Evolutionary conservation across 2,888 invertebrate genomes (phyloP).

Genomic region (Melinaea menophilus): DNA sequence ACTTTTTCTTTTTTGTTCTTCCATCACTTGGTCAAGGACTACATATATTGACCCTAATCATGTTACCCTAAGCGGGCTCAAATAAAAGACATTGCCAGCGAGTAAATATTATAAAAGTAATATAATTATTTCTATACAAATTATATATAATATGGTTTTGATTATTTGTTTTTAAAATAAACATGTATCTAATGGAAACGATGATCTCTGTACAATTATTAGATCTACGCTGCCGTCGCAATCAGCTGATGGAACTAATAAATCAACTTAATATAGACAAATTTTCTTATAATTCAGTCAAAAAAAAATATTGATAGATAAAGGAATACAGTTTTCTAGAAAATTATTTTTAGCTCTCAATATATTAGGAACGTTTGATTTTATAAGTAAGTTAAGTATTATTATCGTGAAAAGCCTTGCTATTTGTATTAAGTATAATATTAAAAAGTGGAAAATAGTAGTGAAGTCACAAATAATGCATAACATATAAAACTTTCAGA

Average conservation of each 20-base stretch:
- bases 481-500: too few relatives aligned
- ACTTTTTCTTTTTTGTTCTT: not conserved
- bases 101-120: not conserved
- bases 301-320: not conserved
- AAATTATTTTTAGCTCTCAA: slow-evolving; percentile 1
- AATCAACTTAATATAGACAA: not conserved
- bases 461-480: too few relatives aligned
- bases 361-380: not conserved
- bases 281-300: not conserved
- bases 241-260: not conserved
- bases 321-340: not conserved
- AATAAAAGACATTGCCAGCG: not conserved
- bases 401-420: not conserved
- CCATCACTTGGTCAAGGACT: not conserved
- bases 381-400: not conserved
- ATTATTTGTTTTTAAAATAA: not conserved
- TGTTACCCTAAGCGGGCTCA: not conserved
- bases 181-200: not conserved
- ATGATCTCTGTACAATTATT: slow-evolving; percentile 3
- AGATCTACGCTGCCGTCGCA: not conserved
- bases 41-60: not conserved
- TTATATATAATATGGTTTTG: not conserved
- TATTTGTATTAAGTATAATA: too few relatives aligned
- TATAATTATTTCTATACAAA: not conserved
- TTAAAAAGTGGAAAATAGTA: too few relatives aligned